A percentile compares a stretch with the other conserved stretches of the same genome.
Evolutionary conservation across 2,797 vertebrate species (phyloP).

Genomic region (Clarias laeviceps): DNA sequence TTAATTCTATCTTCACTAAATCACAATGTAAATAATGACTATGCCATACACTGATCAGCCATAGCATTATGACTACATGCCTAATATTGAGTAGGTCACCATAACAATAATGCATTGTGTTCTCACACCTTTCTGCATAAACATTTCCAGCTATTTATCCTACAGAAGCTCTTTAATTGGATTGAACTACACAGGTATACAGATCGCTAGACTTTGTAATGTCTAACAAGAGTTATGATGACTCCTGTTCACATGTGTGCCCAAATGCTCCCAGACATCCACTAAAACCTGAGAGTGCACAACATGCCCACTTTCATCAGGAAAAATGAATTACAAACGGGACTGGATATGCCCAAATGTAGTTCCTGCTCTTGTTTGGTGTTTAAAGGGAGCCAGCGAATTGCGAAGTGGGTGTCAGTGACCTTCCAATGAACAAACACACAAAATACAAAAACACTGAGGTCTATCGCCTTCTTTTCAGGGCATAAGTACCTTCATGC

Average conservation of each 20-base stretch:
- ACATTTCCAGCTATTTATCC: no score
- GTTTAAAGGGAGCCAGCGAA: slow-evolving; percentile 38
- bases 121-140: no score
- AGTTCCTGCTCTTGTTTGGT: slow-evolving; percentile 55
- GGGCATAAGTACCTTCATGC: slow-evolving; percentile 34
- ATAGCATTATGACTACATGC: no score
- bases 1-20: neutral
- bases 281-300: neutral
- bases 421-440: slow-evolving; percentile 47
- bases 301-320: slow-evolving; percentile 42
- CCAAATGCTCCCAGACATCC: slow-evolving; percentile 21
- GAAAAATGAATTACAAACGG: slow-evolving; percentile 53
- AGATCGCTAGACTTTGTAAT: neutral
- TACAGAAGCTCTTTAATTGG: no score
- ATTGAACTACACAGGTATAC: no score
- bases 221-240: slow-evolving; percentile 16
- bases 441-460: slow-evolving; percentile 46
- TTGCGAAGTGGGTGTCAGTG: slow-evolving; percentile 43
- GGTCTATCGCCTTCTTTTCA: slow-evolving; percentile 33
- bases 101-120: no score
- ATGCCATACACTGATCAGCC: neutral
- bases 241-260: slow-evolving; percentile 38
- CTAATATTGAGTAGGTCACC: no score
- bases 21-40: neutral
- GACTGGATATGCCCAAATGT: slow-evolving; percentile 54